phyloP scores from a whole-genome alignment of 2,797 vertebrate species.

The Neomorphus geoffroyi region DNA sequence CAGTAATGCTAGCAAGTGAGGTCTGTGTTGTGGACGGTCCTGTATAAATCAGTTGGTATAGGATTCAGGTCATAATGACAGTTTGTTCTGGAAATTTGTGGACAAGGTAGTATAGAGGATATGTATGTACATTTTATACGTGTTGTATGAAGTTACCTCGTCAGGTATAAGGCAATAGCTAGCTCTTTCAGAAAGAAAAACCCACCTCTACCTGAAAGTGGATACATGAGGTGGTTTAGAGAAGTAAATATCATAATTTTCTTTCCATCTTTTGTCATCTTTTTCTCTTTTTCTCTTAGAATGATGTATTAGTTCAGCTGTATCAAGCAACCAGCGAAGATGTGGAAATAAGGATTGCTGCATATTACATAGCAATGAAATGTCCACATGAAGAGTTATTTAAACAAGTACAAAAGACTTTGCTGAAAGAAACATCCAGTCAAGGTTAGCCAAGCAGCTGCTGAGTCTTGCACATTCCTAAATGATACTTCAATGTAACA shows the following conservation, averaged over 20 bases:
- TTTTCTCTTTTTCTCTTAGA: constrained; percentile 69
- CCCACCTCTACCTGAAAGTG: background rate
- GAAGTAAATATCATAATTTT: background rate
- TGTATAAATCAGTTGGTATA: background rate
- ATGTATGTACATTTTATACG: background rate
- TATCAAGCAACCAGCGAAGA: constrained; percentile 82
- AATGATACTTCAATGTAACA: background rate
- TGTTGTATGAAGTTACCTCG: background rate
- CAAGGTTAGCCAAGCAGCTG: constrained; percentile 79
- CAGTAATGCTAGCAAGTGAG: background rate
- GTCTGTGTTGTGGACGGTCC: background rate
- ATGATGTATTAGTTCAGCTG: constrained; percentile 76
- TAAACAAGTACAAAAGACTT: constrained; percentile 76
- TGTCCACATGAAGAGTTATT: constrained; percentile 82
- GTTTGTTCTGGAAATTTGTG: background rate
- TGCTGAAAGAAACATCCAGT: constrained; percentile 82
- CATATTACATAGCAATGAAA: constrained; percentile 87
- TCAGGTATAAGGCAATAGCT: background rate
- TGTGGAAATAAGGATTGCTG: constrained; percentile 85
- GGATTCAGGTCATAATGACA: background rate
- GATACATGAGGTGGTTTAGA: background rate
- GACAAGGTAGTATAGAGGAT: background rate
- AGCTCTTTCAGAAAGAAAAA: background rate
- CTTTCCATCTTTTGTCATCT: background rate
- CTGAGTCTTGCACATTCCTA: background rate